Evolutionary conservation across 2,113 vertebrate genomes (phyloP), one percentile per base, ranked within the genome.

Genomic region (Arothron firmamentum): DNA sequence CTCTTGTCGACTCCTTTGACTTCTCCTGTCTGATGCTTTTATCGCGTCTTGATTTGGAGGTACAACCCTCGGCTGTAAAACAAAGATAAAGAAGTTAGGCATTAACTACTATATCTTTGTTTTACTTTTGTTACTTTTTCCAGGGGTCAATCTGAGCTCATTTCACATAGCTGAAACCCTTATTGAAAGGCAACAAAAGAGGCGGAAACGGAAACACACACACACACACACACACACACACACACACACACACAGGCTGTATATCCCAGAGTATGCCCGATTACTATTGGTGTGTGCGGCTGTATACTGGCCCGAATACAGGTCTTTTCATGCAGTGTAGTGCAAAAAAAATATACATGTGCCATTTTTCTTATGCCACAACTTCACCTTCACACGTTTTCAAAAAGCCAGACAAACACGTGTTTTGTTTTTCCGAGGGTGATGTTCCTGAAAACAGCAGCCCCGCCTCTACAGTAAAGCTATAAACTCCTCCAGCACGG

Each of bases 41-140:
- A 81, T 81, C 72, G 34, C 65, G 70, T 92, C 91, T 92, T 87
- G 90, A 92, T 91, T 87, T 79, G 86, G 84, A 87, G 72, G 83
- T 90, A 80, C 88, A 90, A 90, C 83, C 62, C 85, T 57, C 70
- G 74, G 84, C 91, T 89, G 86, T 90, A 83, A 79, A 90, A 72
- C 59, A 78, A 67, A 91, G 92, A 91, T 87, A 85, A 91, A 83
- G 59, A 79, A 77, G 76, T 91, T 92, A 92, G 86, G 56, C 58
- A 88, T 88, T 90, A 92, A 87, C 80, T 85, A n/a, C n/a, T n/a
- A n/a, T n/a, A n/a, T n/a, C n/a, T n/a, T n/a, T n/a, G n/a, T n/a
- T n/a, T n/a, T n/a, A n/a, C n/a, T n/a, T n/a, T n/a, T n/a, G n/a
- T n/a, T n/a, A n/a, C 50, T 72, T 78, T 83, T 80, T 79, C 72